These are phyloP conservation scores for Drosophila mercatorum DNA, from an alignment of 2,888 invertebrate genomes.

Conservation along the genomic window DNA sequence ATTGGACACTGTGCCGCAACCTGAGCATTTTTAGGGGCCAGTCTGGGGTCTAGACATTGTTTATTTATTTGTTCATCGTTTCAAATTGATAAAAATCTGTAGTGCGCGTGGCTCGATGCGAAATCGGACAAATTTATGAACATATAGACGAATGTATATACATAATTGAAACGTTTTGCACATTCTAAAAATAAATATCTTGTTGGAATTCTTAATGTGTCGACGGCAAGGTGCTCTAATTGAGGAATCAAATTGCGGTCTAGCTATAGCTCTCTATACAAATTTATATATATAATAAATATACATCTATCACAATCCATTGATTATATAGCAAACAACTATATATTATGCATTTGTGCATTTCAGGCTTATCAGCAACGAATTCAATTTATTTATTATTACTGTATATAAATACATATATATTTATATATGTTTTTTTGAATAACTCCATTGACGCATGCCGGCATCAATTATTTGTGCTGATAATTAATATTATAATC, in stretches of 20 bases:
- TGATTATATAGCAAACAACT: constrained; percentile 11
- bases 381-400: constrained; percentile 9
- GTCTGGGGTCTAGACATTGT: constrained; percentile 47
- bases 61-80: constrained; percentile 25
- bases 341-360: constrained; percentile 24
- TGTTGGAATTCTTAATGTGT: background rate
- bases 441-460: constrained; percentile 45
- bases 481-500: constrained; percentile 61
- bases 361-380: constrained; percentile 38
- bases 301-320: background rate
- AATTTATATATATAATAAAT: background rate
- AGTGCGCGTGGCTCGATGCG: constrained; percentile 30
- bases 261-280: background rate
- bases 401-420: background rate
- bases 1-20: constrained; percentile 36
- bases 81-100: constrained; percentile 41
- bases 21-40: constrained; percentile 29
- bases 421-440: constrained; percentile 3
- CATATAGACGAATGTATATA: constrained; percentile 4
- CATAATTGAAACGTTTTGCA: constrained; percentile 15
- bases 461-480: constrained; percentile 36
- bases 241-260: constrained; percentile 11
- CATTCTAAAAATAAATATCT: constrained; percentile 31
- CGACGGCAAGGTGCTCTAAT: background rate
- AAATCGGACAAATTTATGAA: constrained; percentile 4